Base-by-base conservation (phyloP, 2,888 invertebrate species). In the Clusia tigrina region DNA sequence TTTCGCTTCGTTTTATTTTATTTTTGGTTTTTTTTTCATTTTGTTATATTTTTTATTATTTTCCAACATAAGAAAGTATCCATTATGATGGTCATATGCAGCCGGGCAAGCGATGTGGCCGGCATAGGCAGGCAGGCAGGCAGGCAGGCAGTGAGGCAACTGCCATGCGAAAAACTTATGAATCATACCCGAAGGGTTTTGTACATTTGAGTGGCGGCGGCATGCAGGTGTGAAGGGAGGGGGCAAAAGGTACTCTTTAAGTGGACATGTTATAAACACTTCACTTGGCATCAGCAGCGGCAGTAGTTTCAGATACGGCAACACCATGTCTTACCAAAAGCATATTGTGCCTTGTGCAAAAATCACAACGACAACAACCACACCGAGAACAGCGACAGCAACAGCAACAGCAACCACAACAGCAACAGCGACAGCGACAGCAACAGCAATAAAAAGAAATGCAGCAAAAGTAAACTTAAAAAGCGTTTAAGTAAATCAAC, bases 251-350 rank as follows among this genome's bases (percentile, higher is more conserved):
- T 5, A 17, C n/a, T 15, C 42, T 42, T n/a, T n/a, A 42, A 42
- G 42, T 42, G 38, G 32, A 55, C 23, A 63, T 52, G 62, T 69
- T 71, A 69, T 69, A 67, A 69, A 69, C 69, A 67, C 69, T 69
- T 67, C 68, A 64, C 25, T 67, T 64, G 63, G 57, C 63, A 66
- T 59, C 60, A 54, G 46, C 52, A 55, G 55, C 56, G 59, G 48
- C 23, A 18, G 52, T 25, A 56, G 23, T 26, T 63, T 17, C 32
- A 63, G 20, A 51, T 57, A 55, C 32, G 60, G 20, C 15, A 58
- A 17, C 26, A 53, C 37, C 54, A 54, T 25, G n/a, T n/a, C 48
- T 6, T n/a, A n/a, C 48, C 32, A 6, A 32, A 9, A 32, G 12
- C 6, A 23, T 24, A 53, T n/a, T n/a, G 6, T n/a, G n/a, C n/a